Evolutionary conservation across 2,888 invertebrate species (phyloP).

Genomic region (Chaitophorus viminalis): DNA sequence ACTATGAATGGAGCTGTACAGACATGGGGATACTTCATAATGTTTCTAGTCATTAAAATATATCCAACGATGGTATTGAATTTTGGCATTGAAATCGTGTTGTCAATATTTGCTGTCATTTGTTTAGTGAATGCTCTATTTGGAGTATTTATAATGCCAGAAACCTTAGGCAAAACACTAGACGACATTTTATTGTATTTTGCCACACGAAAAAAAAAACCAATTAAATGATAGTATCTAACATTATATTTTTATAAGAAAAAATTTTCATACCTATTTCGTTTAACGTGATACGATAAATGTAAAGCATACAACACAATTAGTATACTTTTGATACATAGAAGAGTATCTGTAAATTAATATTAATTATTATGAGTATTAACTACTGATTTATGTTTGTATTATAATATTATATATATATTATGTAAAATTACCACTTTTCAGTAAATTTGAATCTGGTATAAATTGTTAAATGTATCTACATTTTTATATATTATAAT

Average conservation of each 20-base stretch:
- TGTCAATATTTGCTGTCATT: constrained; percentile 32
- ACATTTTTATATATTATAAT: no score
- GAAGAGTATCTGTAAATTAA: no score
- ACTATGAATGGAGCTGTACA: constrained; percentile 56
- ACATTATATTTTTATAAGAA: not conserved
- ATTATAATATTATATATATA: no score
- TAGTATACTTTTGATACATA: no score
- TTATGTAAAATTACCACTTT: no score
- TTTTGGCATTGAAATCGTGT: constrained; percentile 31
- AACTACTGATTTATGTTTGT: no score
- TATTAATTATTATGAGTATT: no score
- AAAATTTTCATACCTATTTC: not conserved
- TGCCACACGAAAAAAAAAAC: not conserved
- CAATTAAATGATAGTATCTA: not conserved
- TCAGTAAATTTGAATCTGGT: no score
- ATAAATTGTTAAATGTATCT: no score
- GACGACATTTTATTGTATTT: constrained; percentile 37
- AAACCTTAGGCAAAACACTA: constrained; percentile 56
- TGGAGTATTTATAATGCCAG: constrained; percentile 52
- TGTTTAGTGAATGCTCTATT: constrained; percentile 18
- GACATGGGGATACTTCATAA: constrained; percentile 24
- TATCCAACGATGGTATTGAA: constrained; percentile 34
- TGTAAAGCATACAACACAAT: no score
- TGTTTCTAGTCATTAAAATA: constrained; percentile 40
- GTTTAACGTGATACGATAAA: not conserved